phyloP scores from a whole-genome alignment of 2,888 invertebrate genomes.

The Ophonus ardosiacus region DNA sequence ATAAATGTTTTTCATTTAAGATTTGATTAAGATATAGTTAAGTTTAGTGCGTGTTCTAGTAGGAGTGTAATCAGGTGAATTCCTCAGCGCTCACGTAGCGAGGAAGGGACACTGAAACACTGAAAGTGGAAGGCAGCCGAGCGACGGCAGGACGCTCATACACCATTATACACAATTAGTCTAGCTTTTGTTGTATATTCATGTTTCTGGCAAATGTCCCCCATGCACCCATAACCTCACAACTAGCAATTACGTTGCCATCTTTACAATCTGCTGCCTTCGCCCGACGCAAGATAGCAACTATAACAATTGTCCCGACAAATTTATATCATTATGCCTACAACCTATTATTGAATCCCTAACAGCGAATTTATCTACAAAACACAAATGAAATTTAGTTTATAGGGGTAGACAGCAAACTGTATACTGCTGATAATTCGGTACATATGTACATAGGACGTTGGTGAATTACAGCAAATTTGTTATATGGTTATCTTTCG shows the following conservation, averaged over 20 bases:
- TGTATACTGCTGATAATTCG: background rate
- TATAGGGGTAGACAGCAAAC: background rate
- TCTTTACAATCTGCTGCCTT: slow-evolving; percentile 22
- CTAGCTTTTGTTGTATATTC: slow-evolving; percentile 48
- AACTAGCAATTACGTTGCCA: slow-evolving; percentile 29
- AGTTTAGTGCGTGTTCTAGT: background rate
- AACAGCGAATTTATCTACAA: background rate
- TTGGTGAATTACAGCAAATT: too few relatives aligned
- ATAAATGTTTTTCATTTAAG: background rate
- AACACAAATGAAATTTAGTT: slow-evolving; percentile 1
- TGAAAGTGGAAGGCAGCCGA: background rate
- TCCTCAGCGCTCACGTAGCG: background rate
- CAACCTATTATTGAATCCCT: slow-evolving; percentile 20
- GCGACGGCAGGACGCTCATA: slow-evolving; percentile 2
- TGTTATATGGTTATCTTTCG: too few relatives aligned
- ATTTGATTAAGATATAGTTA: background rate
- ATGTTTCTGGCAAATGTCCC: slow-evolving; percentile 28
- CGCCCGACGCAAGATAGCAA: background rate
- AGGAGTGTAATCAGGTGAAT: slow-evolving; percentile 7
- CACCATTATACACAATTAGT: slow-evolving; percentile 45
- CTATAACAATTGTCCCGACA: background rate
- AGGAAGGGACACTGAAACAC: background rate
- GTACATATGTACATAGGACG: background rate
- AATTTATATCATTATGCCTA: background rate
- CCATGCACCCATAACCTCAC: slow-evolving; percentile 21